These are phyloP conservation scores for Pelmatolapia mariae DNA, from an alignment of 2,113 vertebrate species.

Conservation along the genomic window DNA sequence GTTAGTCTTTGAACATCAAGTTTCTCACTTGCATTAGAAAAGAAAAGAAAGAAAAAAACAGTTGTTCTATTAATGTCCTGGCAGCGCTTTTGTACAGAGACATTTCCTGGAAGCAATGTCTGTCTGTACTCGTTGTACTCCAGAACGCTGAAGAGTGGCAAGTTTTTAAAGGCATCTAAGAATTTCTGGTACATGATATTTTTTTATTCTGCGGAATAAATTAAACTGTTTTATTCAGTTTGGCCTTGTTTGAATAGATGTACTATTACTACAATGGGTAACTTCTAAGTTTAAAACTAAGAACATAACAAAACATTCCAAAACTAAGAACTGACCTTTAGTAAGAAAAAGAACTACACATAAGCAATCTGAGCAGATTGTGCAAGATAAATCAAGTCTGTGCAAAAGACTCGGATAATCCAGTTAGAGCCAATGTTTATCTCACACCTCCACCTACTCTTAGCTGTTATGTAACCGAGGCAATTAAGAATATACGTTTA, in stretches of 20 bases:
- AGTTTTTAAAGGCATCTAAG: neutral
- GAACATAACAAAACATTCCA: neutral
- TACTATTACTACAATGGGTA: neutral
- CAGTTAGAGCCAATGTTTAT: neutral
- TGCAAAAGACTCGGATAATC: conserved; percentile 16
- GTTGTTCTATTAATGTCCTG: neutral
- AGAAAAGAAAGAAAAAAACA: neutral
- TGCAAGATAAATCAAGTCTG: conserved; percentile 1
- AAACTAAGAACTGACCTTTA: neutral
- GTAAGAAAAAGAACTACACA: neutral
- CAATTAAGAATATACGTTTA: neutral
- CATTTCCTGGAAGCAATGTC: neutral
- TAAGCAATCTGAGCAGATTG: conserved; percentile 1
- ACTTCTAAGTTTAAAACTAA: neutral
- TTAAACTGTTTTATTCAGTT: neutral
- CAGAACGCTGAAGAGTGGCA: neutral
- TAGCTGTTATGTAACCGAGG: neutral
- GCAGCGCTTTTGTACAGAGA: neutral
- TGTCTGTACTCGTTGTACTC: neutral
- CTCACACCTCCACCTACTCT: neutral
- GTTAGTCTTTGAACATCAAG: neutral
- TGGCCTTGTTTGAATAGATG: neutral
- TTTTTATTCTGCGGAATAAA: neutral
- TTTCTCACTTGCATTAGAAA: neutral
- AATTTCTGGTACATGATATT: neutral